Percentiles rank a stretch among this genome's conserved stretches.
These are phyloP conservation scores for Argya squamiceps DNA, from an alignment of 2,797 vertebrate species.

Conservation along the genomic window DNA sequence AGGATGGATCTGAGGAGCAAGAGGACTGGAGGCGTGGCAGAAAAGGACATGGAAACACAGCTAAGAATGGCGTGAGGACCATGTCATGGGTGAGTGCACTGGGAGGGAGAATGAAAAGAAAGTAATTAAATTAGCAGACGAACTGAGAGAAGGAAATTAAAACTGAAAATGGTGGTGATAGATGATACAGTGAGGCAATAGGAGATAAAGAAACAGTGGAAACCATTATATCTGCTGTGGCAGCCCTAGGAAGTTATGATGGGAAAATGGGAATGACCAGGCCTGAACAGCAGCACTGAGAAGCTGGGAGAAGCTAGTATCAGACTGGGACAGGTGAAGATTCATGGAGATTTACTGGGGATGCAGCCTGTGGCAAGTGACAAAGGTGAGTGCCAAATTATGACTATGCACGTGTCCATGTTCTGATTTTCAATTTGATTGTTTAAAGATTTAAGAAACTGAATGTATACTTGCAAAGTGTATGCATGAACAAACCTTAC, in stretches of 20 bases:
- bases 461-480: background rate
- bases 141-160: background rate
- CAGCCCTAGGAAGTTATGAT: background rate
- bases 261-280: background rate
- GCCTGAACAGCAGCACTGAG: background rate
- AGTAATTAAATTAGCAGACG: background rate
- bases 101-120: background rate
- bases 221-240: rapidly evolving
- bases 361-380: background rate
- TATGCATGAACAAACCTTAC: background rate
- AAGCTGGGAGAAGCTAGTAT: background rate
- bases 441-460: background rate
- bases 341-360: background rate
- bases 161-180: background rate
- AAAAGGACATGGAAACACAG: background rate
- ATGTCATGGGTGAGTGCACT: background rate
- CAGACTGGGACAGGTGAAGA: background rate
- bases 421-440: background rate
- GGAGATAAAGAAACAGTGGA: background rate
- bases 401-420: background rate
- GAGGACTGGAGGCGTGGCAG: background rate
- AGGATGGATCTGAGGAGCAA: background rate
- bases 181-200: background rate
- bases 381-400: background rate
- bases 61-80: rapidly evolving